Percentiles rank a stretch among this genome's conserved stretches.
Evolutionary conservation across 2,113 vertebrate genomes (phyloP).

Genomic region (Chrysochloris asiatica): DNA sequence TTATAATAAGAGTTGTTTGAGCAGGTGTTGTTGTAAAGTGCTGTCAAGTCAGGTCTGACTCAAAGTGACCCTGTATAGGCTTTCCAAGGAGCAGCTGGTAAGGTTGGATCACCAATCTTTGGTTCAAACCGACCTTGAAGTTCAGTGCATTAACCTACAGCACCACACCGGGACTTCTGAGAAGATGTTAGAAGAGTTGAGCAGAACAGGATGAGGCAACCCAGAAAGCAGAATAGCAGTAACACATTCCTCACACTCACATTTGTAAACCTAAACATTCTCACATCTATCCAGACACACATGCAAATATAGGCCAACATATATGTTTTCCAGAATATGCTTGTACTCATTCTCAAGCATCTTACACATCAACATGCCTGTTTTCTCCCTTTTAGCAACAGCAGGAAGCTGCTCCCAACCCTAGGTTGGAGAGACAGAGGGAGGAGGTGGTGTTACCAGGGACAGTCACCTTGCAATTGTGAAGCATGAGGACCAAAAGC

Average conservation of each 20-base stretch:
- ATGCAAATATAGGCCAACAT: background rate
- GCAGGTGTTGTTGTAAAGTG: too few species aligned
- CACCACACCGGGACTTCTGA: too few species aligned
- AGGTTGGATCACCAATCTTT: too few species aligned
- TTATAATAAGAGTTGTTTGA: background rate
- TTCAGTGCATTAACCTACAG: too few species aligned
- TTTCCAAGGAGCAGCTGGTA: too few species aligned
- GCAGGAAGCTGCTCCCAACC: background rate
- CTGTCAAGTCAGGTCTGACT: too few species aligned
- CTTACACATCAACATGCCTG: background rate
- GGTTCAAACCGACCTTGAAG: too few species aligned
- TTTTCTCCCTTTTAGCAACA: background rate
- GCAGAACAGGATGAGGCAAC: background rate
- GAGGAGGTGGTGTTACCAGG: background rate
- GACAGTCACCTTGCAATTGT: too few species aligned
- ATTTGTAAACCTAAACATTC: background rate
- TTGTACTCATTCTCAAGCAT: background rate
- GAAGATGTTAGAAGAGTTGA: background rate
- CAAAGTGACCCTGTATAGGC: too few species aligned
- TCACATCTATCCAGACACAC: background rate
- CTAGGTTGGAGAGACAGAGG: background rate
- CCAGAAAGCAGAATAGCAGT: background rate
- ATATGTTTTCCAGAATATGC: background rate
- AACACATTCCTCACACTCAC: background rate
- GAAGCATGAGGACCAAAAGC: background rate